phyloP scores from a whole-genome alignment of 2,113 vertebrate genomes.

The Beaufortia kweichowensis region DNA sequence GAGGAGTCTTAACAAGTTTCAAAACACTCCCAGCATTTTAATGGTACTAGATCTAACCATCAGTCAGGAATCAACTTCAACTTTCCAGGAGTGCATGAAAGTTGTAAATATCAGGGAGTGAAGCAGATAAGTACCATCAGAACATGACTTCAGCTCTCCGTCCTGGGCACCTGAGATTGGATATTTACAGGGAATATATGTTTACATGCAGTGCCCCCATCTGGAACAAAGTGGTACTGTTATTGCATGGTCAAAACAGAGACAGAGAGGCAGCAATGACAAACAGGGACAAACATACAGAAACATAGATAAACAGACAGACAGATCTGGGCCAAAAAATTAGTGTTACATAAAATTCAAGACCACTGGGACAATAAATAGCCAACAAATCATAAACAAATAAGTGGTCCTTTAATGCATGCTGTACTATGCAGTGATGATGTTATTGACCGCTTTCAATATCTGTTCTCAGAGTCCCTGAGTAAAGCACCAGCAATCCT shows the following conservation, averaged over 20 bases:
- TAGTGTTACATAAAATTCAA: no score
- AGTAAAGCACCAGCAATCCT: neutral
- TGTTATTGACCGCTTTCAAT: neutral
- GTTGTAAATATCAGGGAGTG: constrained; percentile 25
- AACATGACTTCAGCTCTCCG: constrained; percentile 24
- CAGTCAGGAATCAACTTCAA: no score
- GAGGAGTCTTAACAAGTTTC: no score
- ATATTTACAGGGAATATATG: constrained; percentile 12
- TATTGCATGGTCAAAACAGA: neutral
- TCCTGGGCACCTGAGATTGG: neutral
- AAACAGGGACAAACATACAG: neutral
- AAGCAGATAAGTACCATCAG: neutral
- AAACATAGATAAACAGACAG: neutral
- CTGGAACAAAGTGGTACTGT: constrained; percentile 22
- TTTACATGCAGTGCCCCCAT: constrained; percentile 43
- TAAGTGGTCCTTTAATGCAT: neutral
- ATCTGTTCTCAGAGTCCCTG: neutral
- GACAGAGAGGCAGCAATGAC: neutral
- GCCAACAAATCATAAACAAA: no score
- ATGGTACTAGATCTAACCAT: no score
- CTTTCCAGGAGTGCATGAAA: no score
- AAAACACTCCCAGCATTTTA: neutral
- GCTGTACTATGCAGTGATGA: neutral
- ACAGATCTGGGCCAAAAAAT: no score
- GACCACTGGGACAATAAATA: no score